Evolutionary conservation across 2,888 invertebrate genomes (phyloP), one percentile per base, ranked within the genome.

Genomic region (Epinotia demarniana): DNA sequence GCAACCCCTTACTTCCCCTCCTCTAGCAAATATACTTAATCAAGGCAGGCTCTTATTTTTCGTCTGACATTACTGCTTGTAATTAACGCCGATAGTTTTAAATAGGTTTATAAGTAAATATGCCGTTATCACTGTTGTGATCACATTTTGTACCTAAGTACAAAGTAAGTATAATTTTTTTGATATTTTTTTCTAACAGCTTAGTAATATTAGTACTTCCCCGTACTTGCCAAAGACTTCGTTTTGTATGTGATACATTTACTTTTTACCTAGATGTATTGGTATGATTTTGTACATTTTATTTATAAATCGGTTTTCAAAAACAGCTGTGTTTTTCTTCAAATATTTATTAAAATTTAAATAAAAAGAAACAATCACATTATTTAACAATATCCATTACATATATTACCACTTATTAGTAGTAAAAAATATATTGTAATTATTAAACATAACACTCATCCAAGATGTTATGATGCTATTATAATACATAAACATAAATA

Each of bases 151-250:
- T 75, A 75, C 66, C 39, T 67, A 67, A 62, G 27, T 67, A 61
- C 23, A 27, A 27, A 27, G 3, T 27, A 3, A 3, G 23, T 27
- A 27, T 27, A 73, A 62, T 75, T 78, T 80, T 81, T 78, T 78
- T 78, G 78, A 82, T 81, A 81, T 81, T 84, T 86, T 85, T 82
- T 82, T 68, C 68, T 43, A 39, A 79, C 82, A 83, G 73, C 79
- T 82, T 85, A 83, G 84, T 84, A 83, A 79, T 82, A 81, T 80
- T 82, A 81, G 87, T 91, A 89, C 87, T 83, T 84, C 87, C 87
- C 84, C 84, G 90, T 92, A 90, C 90, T 93, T 86, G 92, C 93
- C 93, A 94, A 93, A 94, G 93, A 93, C 89, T 90, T 91, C 90
- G 12, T 90, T 92, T 92, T 86, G 86, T 91, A 92, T 92, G 92